Conservation (phyloP, 2,797 vertebrate genomes). For the Sylvia borin region DNA sequence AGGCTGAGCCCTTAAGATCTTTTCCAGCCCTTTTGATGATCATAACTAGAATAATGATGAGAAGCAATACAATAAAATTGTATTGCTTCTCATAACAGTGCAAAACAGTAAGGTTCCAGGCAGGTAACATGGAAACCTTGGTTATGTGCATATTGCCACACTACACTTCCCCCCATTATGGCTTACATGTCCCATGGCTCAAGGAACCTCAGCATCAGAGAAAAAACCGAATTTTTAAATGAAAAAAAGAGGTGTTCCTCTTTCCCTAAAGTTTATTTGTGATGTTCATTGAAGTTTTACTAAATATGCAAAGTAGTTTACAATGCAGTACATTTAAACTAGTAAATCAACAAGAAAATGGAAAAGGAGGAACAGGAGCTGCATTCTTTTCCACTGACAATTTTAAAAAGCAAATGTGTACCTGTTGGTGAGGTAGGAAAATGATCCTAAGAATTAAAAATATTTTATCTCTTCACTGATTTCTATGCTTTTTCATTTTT, state of each 20-base stretch:
- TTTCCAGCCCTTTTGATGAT: not conserved
- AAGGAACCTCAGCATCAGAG: not conserved
- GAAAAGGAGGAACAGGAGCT: not conserved
- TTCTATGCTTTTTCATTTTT: not conserved
- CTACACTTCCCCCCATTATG: not conserved
- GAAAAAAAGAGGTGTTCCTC: not conserved
- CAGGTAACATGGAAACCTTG: not conserved
- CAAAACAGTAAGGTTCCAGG: not conserved
- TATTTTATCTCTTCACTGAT: not conserved
- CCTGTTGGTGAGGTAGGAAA: not conserved
- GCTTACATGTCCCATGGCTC: not conserved
- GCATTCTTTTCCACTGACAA: not conserved
- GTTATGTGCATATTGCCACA: not conserved
- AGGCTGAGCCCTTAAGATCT: not conserved
- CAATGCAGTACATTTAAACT: not conserved
- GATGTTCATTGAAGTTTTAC: not conserved
- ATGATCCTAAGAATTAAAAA: not conserved
- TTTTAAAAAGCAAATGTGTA: not conserved
- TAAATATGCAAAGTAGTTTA: not conserved
- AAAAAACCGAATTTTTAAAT: not conserved
- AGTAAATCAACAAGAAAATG: not conserved
- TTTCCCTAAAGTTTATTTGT: not conserved
- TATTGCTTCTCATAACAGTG: not conserved
- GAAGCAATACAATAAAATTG: not conserved
- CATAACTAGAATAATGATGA: not conserved